Conservation (phyloP, 1,140 invertebrate genomes). For the Parapsyche elsis region DNA sequence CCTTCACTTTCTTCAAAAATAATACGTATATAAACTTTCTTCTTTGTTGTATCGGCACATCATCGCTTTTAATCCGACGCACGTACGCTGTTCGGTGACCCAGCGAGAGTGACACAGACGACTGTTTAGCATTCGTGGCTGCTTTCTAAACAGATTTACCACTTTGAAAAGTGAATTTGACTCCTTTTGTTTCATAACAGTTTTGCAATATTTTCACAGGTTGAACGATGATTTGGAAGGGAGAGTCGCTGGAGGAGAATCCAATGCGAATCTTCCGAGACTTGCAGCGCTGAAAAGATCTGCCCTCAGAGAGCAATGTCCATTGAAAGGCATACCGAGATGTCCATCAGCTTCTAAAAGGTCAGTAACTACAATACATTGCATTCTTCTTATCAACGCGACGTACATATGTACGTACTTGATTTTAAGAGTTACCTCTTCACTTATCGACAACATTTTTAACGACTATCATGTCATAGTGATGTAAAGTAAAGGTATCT, state of each 20-base stretch:
- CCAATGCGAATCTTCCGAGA: conserved; percentile 56
- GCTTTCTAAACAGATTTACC: not conserved
- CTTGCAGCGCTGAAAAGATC: conserved; percentile 65
- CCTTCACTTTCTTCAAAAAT: conserved; percentile 7
- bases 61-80: not conserved
- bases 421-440: no score
- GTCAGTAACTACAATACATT: conserved; percentile 55
- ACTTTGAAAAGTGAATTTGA: not conserved
- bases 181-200: not conserved
- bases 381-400: no score
- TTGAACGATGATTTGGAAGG: conserved; percentile 50
- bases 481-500: no score
- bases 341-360: conserved; percentile 71
- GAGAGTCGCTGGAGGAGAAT: conserved; percentile 42
- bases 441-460: no score
- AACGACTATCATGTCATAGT: no score
- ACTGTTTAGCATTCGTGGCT: not conserved
- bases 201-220: conserved; percentile 25
- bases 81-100: conserved; percentile 18
- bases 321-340: conserved; percentile 69
- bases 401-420: no score
- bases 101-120: conserved; percentile 23
- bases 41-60: not conserved
- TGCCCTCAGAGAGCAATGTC: conserved; percentile 71
- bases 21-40: not conserved